phyloP scores from a whole-genome alignment of 92 coral and sea anemone species.

The Zoanthus sociatus region DNA sequence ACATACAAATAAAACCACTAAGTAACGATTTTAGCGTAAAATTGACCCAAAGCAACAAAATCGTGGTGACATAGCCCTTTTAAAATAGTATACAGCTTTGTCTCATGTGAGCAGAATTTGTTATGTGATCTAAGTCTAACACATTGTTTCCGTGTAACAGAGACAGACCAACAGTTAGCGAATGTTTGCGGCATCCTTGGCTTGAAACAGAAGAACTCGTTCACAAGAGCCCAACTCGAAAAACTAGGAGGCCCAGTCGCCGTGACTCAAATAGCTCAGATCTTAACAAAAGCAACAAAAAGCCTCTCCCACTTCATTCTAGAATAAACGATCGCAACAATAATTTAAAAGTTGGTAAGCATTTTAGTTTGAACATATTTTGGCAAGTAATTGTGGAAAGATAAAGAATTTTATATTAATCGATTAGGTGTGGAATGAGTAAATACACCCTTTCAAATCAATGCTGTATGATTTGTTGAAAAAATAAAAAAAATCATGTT shows the following conservation, averaged over 20 bases:
- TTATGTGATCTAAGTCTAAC: too few relatives aligned
- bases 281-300: slow-evolving; percentile 75
- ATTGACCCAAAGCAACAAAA: too few relatives aligned
- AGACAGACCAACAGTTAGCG: slow-evolving; percentile 82
- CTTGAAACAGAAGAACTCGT: slow-evolving; percentile 86
- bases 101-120: too few relatives aligned
- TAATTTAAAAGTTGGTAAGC: slow-evolving; percentile 30
- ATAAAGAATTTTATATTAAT: background rate
- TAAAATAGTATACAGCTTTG: too few relatives aligned
- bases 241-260: slow-evolving; percentile 65
- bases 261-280: slow-evolving; percentile 71
- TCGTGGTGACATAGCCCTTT: too few relatives aligned
- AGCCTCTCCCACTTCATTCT: slow-evolving; percentile 65
- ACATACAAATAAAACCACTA: too few relatives aligned
- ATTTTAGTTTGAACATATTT: background rate
- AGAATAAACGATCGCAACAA: slow-evolving; percentile 60
- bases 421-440: too few relatives aligned
- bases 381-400: background rate
- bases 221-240: slow-evolving; percentile 83
- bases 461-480: too few relatives aligned
- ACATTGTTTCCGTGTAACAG: slow-evolving; percentile 27
- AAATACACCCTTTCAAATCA: too few relatives aligned
- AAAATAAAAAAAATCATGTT: too few relatives aligned
- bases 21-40: too few relatives aligned
- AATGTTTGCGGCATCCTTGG: slow-evolving; percentile 90